phyloP scores from a whole-genome alignment of 2,113 vertebrate species.

The Anolis sagrei region DNA sequence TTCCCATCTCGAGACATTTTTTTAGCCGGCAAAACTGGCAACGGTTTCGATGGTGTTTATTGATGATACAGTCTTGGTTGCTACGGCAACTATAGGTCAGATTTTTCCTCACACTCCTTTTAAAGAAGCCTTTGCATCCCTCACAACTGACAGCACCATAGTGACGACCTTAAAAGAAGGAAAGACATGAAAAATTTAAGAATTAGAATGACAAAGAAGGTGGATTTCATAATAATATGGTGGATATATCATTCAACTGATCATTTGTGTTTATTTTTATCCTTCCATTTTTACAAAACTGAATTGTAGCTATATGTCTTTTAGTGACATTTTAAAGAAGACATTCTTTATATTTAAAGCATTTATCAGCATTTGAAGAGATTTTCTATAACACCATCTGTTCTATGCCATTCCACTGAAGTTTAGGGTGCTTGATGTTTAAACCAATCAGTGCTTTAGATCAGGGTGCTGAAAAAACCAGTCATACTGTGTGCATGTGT shows the following conservation, averaged over 20 bases:
- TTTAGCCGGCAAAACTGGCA: conserved; percentile 97
- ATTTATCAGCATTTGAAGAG: conserved; percentile 1
- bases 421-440: not conserved
- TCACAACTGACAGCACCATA: conserved; percentile 99
- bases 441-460: not conserved
- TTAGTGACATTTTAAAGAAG: not conserved
- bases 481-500: too few species aligned
- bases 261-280: conserved; percentile 25
- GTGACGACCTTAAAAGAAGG: conserved; percentile 85
- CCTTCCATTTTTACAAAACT: conserved; percentile 22
- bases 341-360: conserved; percentile 28
- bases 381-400: not conserved
- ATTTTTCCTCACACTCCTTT: conserved; percentile 96
- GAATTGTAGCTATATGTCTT: conserved; percentile 8
- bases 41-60: conserved; percentile 98
- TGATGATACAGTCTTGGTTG: conserved; percentile 97
- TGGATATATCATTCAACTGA: not conserved
- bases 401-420: not conserved
- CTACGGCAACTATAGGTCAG: conserved; percentile 98
- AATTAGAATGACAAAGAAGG: conserved; percentile 25
- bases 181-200: conserved; percentile 31
- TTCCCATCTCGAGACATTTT: conserved; percentile 98
- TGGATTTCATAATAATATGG: not conserved
- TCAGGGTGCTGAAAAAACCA: too few species aligned
- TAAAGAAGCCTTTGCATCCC: conserved; percentile 99